Evolutionary conservation across 2,888 invertebrate species (phyloP).

Genomic region (Megamerina dolium): DNA sequence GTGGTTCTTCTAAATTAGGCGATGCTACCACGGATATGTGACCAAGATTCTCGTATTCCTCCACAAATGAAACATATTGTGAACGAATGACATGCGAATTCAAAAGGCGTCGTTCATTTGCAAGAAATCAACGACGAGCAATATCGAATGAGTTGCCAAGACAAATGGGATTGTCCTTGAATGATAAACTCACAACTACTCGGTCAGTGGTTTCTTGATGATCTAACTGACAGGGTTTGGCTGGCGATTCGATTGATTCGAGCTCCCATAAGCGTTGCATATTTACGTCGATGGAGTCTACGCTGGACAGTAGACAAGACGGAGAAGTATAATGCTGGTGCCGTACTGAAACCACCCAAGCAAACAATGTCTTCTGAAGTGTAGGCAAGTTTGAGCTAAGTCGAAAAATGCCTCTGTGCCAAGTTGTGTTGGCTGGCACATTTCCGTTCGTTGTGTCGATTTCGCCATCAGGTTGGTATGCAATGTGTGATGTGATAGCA

Average conservation of each 20-base stretch:
- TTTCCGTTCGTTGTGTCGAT: background rate
- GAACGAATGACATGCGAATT: background rate
- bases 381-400: background rate
- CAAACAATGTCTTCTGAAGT: slow-evolving; percentile 1
- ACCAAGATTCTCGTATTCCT: slow-evolving; percentile 4
- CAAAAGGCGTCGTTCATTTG: background rate
- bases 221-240: background rate
- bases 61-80: too few species aligned
- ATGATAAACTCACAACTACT: background rate
- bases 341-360: too few species aligned
- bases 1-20: background rate
- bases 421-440: background rate
- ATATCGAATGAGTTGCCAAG: too few species aligned
- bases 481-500: background rate
- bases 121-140: slow-evolving; percentile 1
- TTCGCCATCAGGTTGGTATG: too few species aligned
- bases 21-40: slow-evolving; percentile 2
- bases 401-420: background rate
- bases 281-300: slow-evolving; percentile 3
- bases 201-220: slow-evolving; percentile 4
- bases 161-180: background rate
- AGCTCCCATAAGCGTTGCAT: slow-evolving; percentile 3
- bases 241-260: background rate
- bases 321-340: background rate
- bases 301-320: background rate